These are phyloP conservation scores for Tragelaphus scriptus DNA, from an alignment of 2,113 vertebrate species.

Conservation along the genomic window DNA sequence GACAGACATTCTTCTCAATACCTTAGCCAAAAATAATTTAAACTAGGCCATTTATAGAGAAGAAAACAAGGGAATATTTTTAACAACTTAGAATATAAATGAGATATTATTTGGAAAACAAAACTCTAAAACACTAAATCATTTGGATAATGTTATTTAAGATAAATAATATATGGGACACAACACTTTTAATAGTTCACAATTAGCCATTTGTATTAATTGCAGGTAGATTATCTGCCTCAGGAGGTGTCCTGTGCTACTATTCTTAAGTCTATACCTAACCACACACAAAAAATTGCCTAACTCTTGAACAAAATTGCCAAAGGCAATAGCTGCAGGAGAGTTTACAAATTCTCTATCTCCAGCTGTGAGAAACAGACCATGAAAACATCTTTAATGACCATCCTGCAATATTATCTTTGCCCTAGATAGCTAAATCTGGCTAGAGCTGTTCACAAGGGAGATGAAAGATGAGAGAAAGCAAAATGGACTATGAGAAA, in stretches of 20 bases:
- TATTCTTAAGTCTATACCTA: neutral
- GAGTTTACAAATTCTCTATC: neutral
- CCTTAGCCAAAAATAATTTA: slow-evolving; percentile 5
- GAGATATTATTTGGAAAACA: slow-evolving; percentile 39
- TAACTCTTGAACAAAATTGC: neutral
- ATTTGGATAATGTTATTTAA: neutral
- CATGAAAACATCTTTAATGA: neutral
- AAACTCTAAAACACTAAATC: neutral
- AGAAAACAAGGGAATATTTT: neutral
- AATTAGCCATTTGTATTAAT: neutral
- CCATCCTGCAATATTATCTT: neutral
- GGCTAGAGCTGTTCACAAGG: neutral
- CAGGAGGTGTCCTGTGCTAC: neutral
- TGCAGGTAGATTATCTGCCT: neutral
- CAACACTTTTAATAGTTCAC: neutral
- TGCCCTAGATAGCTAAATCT: neutral
- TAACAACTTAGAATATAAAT: slow-evolving; percentile 15
- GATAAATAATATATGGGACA: neutral
- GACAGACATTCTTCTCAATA: slow-evolving; percentile 7
- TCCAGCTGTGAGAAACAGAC: neutral
- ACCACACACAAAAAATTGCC: neutral
- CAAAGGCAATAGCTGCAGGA: neutral
- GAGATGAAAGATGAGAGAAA: too few relatives aligned
- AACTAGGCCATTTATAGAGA: neutral
- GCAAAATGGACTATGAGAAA: neutral